Conservation (phyloP, 2,888 invertebrate species). For the Steinernema scapterisci region DNA sequence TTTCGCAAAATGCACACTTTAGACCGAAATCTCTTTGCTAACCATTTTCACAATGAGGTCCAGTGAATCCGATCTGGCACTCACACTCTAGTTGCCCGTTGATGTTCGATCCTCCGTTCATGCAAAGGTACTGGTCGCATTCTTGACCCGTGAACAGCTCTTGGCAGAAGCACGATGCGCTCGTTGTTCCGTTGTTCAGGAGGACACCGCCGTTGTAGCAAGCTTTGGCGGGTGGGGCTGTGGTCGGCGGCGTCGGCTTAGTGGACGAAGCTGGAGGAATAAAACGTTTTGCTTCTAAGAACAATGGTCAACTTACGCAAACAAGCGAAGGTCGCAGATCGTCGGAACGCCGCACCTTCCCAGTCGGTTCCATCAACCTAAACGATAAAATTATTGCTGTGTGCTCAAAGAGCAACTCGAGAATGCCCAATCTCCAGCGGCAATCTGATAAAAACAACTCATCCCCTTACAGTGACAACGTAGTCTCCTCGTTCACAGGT, state of each 20-base stretch:
- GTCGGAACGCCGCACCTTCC: conserved; percentile 51
- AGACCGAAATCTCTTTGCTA: not conserved
- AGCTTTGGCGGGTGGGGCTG: not conserved
- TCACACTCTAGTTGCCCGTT: conserved; percentile 39
- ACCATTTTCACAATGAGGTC: conserved; percentile 55
- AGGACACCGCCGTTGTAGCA: conserved; percentile 39
- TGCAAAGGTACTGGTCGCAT: conserved; percentile 53
- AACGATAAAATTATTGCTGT: no score
- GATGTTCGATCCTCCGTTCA: conserved; percentile 51
- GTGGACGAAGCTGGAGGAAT: not conserved
- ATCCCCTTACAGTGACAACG: not conserved
- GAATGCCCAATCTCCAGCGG: no score
- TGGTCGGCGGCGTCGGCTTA: conserved; percentile 37
- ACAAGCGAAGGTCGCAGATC: conserved; percentile 50
- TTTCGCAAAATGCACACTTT: not conserved
- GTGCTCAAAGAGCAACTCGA: no score
- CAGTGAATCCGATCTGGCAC: conserved; percentile 48
- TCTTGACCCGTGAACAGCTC: conserved; percentile 50
- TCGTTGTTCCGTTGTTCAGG: conserved; percentile 38
- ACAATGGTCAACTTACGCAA: conserved; percentile 44
- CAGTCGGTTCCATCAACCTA: conserved; percentile 55
- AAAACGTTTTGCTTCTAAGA: no score
- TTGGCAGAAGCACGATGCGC: conserved; percentile 52
- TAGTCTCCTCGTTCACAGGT: conserved; percentile 40
- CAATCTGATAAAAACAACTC: no score